phyloP scores from a whole-genome alignment of 2,888 invertebrate species.

The Pyrocoelia pectoralis region DNA sequence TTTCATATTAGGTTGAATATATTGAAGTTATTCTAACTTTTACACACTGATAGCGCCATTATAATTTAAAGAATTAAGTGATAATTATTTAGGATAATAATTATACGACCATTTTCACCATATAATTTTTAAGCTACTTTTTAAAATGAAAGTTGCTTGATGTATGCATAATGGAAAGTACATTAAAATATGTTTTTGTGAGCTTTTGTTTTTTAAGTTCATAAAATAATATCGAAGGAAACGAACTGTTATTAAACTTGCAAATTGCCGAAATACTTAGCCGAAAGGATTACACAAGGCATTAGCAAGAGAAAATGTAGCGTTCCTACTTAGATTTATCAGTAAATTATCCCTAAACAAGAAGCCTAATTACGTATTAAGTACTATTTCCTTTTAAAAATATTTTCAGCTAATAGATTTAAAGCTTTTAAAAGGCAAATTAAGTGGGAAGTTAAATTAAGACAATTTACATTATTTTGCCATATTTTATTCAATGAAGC shows the following conservation, averaged over 20 bases:
- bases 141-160: no score
- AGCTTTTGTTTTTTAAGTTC: neutral
- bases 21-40: slow-evolving; percentile 33
- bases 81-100: slow-evolving; percentile 29
- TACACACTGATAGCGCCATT: slow-evolving; percentile 31
- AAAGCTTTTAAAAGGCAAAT: neutral
- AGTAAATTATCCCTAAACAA: neutral
- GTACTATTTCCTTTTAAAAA: slow-evolving; percentile 1
- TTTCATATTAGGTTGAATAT: slow-evolving; percentile 38
- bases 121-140: slow-evolving; percentile 19
- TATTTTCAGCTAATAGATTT: neutral
- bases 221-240: neutral
- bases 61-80: slow-evolving; percentile 32
- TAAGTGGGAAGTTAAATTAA: neutral
- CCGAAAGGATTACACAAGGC: neutral
- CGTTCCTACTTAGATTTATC: neutral
- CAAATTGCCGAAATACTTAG: slow-evolving; percentile 1
- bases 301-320: neutral
- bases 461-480: neutral
- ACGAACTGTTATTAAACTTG: neutral
- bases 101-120: slow-evolving; percentile 23
- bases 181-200: neutral
- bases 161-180: no score
- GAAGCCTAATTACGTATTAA: neutral
- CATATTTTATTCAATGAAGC: neutral